These are phyloP conservation scores for Didymodactylos carnosus DNA, from an alignment of 2,888 invertebrate genomes.

Conservation along the genomic window DNA sequence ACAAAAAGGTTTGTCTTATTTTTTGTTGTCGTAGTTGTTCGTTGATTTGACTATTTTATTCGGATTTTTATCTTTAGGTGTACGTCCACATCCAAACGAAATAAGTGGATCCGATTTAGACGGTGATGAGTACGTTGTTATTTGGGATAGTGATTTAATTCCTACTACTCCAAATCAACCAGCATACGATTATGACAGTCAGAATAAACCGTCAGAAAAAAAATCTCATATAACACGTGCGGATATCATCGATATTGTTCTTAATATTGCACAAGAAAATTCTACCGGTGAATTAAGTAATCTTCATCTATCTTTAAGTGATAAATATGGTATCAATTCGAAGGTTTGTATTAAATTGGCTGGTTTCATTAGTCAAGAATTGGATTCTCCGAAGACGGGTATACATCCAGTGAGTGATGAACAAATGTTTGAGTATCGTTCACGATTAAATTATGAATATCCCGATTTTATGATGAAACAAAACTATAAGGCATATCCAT, in stretches of 20 bases:
- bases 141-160: neutral
- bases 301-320: neutral
- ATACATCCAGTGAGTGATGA: neutral
- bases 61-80: no score
- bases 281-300: neutral
- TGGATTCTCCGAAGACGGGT: neutral
- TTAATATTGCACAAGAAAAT: neutral
- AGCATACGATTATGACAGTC: neutral
- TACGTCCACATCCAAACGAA: conserved; percentile 2
- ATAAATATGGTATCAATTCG: neutral
- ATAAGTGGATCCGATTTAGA: conserved; percentile 7
- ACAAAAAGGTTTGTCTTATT: neutral
- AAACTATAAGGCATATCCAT: neutral
- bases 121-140: conserved; percentile 6
- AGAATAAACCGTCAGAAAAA: neutral
- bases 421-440: neutral
- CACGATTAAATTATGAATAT: neutral
- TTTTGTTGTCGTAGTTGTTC: no score
- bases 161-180: neutral
- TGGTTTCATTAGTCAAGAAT: neutral
- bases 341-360: neutral
- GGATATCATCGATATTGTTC: neutral
- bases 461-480: neutral
- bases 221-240: neutral
- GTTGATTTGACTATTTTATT: no score